Percentiles rank a stretch among this genome's conserved stretches.
These are phyloP conservation scores for Tonatia bakeri DNA, from an alignment of 2,113 vertebrate genomes.

Conservation along the genomic window DNA sequence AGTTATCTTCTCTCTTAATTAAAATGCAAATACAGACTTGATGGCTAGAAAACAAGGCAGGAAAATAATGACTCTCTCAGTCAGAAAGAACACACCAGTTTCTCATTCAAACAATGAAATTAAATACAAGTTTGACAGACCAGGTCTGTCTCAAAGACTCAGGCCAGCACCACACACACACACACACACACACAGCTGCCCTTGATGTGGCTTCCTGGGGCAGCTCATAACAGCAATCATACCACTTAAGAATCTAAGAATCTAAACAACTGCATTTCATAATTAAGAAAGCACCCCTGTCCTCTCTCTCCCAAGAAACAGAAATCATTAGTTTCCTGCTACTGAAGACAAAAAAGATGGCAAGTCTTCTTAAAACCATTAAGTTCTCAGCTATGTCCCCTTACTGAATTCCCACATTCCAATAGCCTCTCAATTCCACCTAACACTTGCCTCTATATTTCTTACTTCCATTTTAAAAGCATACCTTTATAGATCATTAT, in stretches of 20 bases:
- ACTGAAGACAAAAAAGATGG: not conserved
- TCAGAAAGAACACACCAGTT: slow-evolving; percentile 73
- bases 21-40: slow-evolving; percentile 72
- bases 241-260: slow-evolving; percentile 77
- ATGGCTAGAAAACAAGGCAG: slow-evolving; percentile 74
- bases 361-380: not conserved
- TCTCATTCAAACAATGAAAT: slow-evolving; percentile 79
- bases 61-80: slow-evolving; percentile 64
- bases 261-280: slow-evolving; percentile 73
- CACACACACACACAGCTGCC: not conserved
- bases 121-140: slow-evolving; percentile 73
- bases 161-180: slow-evolving; percentile 37
- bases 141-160: slow-evolving; percentile 68
- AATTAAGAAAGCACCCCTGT: slow-evolving; percentile 39
- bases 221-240: slow-evolving; percentile 75
- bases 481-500: slow-evolving; percentile 10
- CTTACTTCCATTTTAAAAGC: slow-evolving; percentile 19
- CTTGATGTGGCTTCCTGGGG: slow-evolving; percentile 82
- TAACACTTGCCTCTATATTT: slow-evolving; percentile 23
- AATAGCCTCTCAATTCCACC: not conserved
- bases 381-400: slow-evolving; percentile 16
- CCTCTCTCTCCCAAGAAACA: slow-evolving; percentile 14
- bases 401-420: not conserved
- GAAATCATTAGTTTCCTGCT: slow-evolving; percentile 41
- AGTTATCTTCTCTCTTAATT: slow-evolving; percentile 78